Conservation (phyloP, 2,888 invertebrate genomes). For the Trichogramma evanescens region DNA sequence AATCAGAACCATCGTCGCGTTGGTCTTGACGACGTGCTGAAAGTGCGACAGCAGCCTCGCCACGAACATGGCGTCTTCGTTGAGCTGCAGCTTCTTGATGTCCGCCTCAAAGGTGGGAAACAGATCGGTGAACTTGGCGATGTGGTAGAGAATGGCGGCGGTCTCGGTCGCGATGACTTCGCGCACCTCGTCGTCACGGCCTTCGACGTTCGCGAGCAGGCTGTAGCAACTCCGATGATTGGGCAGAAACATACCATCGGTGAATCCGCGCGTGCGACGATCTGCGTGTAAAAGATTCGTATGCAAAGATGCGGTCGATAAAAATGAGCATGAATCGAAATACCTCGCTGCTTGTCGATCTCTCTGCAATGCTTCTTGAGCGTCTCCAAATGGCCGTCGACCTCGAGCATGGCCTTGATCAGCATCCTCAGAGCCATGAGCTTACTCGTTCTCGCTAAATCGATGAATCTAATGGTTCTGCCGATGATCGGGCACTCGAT, state of each 20-base stretch:
- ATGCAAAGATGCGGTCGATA: not conserved
- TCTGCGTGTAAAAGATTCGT: constrained; percentile 1
- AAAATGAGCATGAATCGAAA: not conserved
- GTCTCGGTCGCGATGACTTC: constrained; percentile 2
- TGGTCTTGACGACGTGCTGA: constrained; percentile 15
- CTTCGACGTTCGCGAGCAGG: not conserved
- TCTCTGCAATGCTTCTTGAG: constrained; percentile 1
- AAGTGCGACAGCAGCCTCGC: constrained; percentile 17
- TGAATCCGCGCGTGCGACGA: constrained; percentile 9
- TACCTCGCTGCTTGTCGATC: not conserved
- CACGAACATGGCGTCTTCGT: constrained; percentile 14
- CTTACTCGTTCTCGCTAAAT: constrained; percentile 4
- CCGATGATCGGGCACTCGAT: constrained; percentile 12
- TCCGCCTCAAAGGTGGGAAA: constrained; percentile 14
- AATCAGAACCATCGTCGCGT: constrained; percentile 8
- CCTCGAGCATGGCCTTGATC: constrained; percentile 12
- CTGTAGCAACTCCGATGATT: constrained; percentile 12
- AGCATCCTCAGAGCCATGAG: constrained; percentile 8
- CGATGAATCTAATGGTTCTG: not conserved
- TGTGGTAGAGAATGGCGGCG: constrained; percentile 10
- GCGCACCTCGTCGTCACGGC: not conserved
- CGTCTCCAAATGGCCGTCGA: not conserved
- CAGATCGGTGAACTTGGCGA: constrained; percentile 9
- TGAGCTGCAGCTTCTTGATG: not conserved
- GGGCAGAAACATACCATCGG: not conserved